Conservation (phyloP, 2,113 vertebrate species). For the Proteles cristata region DNA sequence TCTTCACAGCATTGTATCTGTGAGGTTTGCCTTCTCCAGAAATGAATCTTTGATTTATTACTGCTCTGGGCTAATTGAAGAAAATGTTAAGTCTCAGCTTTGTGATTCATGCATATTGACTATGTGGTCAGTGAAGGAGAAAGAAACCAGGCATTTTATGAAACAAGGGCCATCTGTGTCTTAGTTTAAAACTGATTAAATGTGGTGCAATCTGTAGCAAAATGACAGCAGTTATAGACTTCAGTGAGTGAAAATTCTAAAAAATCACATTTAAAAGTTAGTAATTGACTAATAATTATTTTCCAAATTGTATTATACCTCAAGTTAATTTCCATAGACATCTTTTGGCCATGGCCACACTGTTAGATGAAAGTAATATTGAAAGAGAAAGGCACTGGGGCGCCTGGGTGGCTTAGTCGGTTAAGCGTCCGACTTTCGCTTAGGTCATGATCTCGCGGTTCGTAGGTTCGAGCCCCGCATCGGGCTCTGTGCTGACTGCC, state of each 20-base stretch:
- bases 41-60: slow-evolving; percentile 72
- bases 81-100: slow-evolving; percentile 74
- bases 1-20: background rate
- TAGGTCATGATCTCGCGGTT: too few species aligned
- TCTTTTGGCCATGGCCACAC: background rate
- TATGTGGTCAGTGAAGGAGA: slow-evolving; percentile 77
- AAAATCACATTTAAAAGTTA: slow-evolving; percentile 72
- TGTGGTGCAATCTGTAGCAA: slow-evolving; percentile 65
- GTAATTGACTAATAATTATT: slow-evolving; percentile 64
- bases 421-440: too few species aligned
- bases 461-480: too few species aligned
- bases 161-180: slow-evolving; percentile 75
- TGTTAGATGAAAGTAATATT: slow-evolving; percentile 38
- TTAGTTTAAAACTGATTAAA: slow-evolving; percentile 76
- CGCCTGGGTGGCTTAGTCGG: too few species aligned
- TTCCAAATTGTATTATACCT: background rate
- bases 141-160: slow-evolving; percentile 75
- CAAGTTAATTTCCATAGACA: slow-evolving; percentile 54
- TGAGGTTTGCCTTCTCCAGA: slow-evolving; percentile 32
- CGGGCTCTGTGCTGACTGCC: too few species aligned
- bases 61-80: slow-evolving; percentile 70
- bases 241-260: background rate
- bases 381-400: background rate
- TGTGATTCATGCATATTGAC: slow-evolving; percentile 77
- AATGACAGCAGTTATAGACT: slow-evolving; percentile 51